Conservation (phyloP, 1,140 invertebrate species). For the Platyura marginata region DNA sequence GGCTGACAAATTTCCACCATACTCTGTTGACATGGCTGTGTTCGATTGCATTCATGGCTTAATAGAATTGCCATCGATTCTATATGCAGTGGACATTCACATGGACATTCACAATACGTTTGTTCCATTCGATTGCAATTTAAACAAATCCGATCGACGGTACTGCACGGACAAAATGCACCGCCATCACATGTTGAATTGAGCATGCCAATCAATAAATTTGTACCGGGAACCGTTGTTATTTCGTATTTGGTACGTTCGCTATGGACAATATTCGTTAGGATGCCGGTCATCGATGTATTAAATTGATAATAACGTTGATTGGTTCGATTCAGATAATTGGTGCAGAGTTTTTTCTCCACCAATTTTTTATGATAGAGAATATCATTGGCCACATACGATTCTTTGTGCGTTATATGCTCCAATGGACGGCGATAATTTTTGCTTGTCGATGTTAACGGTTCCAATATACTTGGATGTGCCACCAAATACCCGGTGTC, state of each 20-base stretch:
- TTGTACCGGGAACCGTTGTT: constrained; percentile 60
- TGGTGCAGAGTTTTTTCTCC: constrained; percentile 64
- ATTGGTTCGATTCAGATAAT: constrained; percentile 52
- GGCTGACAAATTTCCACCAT: background rate
- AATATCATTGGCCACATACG: constrained; percentile 73
- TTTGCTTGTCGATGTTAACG: constrained; percentile 14
- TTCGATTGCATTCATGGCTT: background rate
- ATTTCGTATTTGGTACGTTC: constrained; percentile 83
- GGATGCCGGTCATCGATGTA: constrained; percentile 48
- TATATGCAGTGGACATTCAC: constrained; percentile 63
- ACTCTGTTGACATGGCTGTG: background rate
- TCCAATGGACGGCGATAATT: constrained; percentile 42
- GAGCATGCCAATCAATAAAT: constrained; percentile 73
- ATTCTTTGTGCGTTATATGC: constrained; percentile 71
- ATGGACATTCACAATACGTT: constrained; percentile 87
- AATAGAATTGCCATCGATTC: background rate
- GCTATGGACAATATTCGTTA: constrained; percentile 70
- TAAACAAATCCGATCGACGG: constrained; percentile 70
- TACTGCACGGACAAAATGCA: constrained; percentile 87
- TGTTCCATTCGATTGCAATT: constrained; percentile 91
- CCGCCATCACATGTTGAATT: constrained; percentile 66
- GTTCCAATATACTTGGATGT: constrained; percentile 63
- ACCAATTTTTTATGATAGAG: constrained; percentile 68
- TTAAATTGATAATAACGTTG: constrained; percentile 71
- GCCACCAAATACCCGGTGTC: constrained; percentile 75